Base-by-base conservation (phyloP, 64 coral and sea anemone genomes). In the Dendronephthya gigantea region DNA sequence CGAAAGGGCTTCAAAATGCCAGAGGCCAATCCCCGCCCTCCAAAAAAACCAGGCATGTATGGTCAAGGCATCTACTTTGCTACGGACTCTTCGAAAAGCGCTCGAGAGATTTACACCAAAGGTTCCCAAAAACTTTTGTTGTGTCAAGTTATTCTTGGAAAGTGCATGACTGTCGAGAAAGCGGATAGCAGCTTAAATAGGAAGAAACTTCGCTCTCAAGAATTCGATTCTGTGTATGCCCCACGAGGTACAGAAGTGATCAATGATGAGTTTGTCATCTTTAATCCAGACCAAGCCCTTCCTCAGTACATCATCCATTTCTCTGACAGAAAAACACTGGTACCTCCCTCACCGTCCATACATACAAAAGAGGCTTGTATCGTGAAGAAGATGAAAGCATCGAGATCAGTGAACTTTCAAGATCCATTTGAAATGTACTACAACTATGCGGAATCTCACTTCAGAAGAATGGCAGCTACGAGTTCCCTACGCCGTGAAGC, bases 21-120 rank as follows among this genome's bases (percentile, higher is more conserved):
- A 43, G 48, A 84, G 2, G 36, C 39, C 1, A 84, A 84, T 14
- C 82, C 82, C 13, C 50, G 50, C 39, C 83, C 83, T 51, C 83
- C 38, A 84, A 51, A 51, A 19, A 84, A 49, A 27, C 38, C 11
- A 2, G 83, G 83, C 23, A 84, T 84, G 83, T 84, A 84, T 50
- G 83, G 83, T 16, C 83, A 84, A 51, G 83, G 83, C 17, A 84
- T 84, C 12, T 84, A 84, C 49, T 84, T 84, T 4, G 83, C 83
- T n/a, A 84, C 83, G 23, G 83, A 84, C 13, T 84, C 83, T 0
- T 84, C 83, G 11, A 84, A 84, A 43, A 84, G 83, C 83, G 83
- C 83, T 23, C 83, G 39, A 28, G 48, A 34, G 5, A 84, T 84
- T 48, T 84, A 84, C n/a, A 84, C 83, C 39, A 84, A 84, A 28